Conservation (phyloP, 2,113 vertebrate species). For the Sebastes fasciatus region DNA sequence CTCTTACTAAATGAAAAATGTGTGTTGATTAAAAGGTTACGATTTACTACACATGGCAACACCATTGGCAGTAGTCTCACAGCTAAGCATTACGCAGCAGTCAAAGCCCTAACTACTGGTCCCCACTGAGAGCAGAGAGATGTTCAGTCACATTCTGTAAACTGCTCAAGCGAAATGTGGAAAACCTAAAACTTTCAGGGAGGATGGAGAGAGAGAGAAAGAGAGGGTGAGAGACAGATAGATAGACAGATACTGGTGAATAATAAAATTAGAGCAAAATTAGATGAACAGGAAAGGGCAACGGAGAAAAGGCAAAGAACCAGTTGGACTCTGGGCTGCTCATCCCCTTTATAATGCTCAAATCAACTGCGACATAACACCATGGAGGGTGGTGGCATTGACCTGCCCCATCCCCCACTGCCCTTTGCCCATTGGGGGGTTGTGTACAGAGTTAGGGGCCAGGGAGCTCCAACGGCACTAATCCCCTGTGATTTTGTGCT, state of each 20-base stretch:
- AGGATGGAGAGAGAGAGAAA: conserved; percentile 6
- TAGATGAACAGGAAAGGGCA: conserved; percentile 37
- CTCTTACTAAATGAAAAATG: neutral
- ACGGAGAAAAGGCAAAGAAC: conserved; percentile 44
- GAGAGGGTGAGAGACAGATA: neutral
- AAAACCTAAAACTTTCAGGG: conserved; percentile 52
- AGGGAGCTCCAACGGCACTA: conserved; percentile 61
- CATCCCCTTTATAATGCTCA: conserved; percentile 29
- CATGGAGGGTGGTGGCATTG: conserved; percentile 51
- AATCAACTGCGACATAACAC: conserved; percentile 58
- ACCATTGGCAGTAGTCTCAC: conserved; percentile 24
- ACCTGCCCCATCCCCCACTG: conserved; percentile 59
- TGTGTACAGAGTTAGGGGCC: conserved; percentile 63
- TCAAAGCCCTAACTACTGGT: conserved; percentile 37
- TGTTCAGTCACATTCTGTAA: conserved; percentile 51
- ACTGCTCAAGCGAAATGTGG: conserved; percentile 39
- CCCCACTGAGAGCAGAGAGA: conserved; percentile 45
- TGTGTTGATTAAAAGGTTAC: conserved; percentile 11
- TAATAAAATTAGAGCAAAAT: conserved; percentile 43
- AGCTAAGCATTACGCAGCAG: conserved; percentile 11
- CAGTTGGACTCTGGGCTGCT: conserved; percentile 37
- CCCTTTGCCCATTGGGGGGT: conserved; percentile 65
- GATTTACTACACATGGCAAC: conserved; percentile 23
- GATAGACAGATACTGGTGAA: conserved; percentile 6
- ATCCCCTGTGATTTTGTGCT: conserved; percentile 65